phyloP scores from a whole-genome alignment of 2,113 vertebrate genomes.

The Notarius lentiginosus region DNA sequence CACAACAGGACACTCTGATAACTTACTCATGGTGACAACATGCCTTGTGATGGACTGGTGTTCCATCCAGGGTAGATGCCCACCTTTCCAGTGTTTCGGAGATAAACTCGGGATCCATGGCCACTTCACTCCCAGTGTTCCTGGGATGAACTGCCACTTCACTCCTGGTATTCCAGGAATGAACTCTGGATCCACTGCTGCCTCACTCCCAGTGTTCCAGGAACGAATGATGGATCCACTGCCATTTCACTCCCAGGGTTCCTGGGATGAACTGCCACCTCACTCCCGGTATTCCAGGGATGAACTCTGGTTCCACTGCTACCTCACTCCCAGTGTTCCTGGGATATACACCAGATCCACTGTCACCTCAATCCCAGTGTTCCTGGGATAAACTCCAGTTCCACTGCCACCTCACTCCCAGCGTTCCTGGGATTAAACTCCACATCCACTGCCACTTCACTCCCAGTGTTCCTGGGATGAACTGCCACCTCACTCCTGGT shows the following conservation, averaged over 20 bases:
- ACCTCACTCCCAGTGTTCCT: background rate
- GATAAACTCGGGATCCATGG: background rate
- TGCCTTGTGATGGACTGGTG: background rate
- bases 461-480: background rate
- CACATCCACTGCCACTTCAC: background rate
- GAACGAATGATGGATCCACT: background rate
- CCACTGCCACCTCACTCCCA: background rate
- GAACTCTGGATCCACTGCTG: background rate
- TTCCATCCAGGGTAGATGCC: background rate
- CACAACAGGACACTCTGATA: background rate
- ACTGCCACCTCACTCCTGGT: background rate
- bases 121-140: background rate
- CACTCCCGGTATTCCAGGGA: background rate
- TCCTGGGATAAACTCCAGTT: background rate
- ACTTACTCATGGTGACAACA: background rate
- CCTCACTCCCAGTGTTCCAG: background rate
- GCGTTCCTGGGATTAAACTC: background rate
- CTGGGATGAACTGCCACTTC: background rate
- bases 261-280: background rate
- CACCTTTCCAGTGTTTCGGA: background rate
- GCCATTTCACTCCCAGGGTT: background rate
- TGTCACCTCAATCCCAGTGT: background rate
- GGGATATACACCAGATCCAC: background rate
- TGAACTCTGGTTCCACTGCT: background rate
- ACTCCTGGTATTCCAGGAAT: background rate